Base-by-base conservation (phyloP, 2,888 invertebrate genomes). In the Stenchaetothrips biformis region DNA sequence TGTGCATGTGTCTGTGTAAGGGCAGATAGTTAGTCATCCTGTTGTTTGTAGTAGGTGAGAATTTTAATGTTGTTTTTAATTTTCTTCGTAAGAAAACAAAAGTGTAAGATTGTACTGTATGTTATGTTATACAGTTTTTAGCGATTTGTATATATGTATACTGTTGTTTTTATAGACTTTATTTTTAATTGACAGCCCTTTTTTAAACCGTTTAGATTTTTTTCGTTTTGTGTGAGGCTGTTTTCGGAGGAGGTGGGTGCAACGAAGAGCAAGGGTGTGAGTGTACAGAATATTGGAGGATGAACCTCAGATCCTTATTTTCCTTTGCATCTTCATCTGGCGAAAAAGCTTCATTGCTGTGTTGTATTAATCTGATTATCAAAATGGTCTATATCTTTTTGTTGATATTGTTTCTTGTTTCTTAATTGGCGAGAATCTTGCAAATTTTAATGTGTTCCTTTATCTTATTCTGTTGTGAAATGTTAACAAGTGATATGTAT, bases 401-500 rank as follows among this genome's bases (percentile, higher is more conserved):
- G 67, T 74, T 74, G 67, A 74, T 25, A 21, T 74, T 74, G 67
- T 74, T 74, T 74, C 67, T 74, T 74, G 67, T 74, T 74, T 74
- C 67, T 21, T 8, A 74, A 74, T 25, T 21, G 9, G 25, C 25
- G 67, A 74, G 25, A 21, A 67, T 67, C 53, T 53, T 67, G 21
- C 21, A 21, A 67, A 74, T 74, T 74, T 74, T 74, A 74, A 74
- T 74, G 67, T 74, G 67, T 74, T 74, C 67, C 67, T 74, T 74
- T 74, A 74, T 74, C 67, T 21, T 74, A 11, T 74, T 74, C 67
- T 74, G 67, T 74, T 74, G 67, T 74, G 25, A 74, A 74, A 25
- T 74, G 67, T 74, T 74, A 25, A 74, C 67, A 74, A 74, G 67
- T 74, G 67, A 74, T 74, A 74, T 74, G 67, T 74, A 74, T 25